Conservation (phyloP, 1,140 invertebrate genomes). For the Pygmarrhopalites habei region DNA sequence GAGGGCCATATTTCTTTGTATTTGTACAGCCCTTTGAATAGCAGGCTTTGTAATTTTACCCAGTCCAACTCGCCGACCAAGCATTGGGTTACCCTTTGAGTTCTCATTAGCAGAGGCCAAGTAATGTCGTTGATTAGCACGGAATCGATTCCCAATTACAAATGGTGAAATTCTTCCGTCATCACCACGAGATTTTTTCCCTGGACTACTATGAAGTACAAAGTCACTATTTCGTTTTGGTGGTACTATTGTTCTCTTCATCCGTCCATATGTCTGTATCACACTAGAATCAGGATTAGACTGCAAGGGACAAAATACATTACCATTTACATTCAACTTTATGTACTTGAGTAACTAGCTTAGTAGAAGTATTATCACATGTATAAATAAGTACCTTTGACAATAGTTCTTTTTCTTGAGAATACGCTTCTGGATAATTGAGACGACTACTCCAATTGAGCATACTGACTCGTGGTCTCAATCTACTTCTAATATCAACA, state of each 20-base stretch:
- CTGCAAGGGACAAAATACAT: too few species aligned
- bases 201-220: background rate
- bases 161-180: background rate
- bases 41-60: too few species aligned
- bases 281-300: too few species aligned
- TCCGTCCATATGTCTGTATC: background rate
- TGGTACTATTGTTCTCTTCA: background rate
- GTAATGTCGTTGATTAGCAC: background rate
- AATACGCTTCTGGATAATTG: constrained; percentile 6
- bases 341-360: too few species aligned
- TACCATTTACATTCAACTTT: too few species aligned
- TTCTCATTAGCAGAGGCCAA: too few species aligned
- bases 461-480: constrained; percentile 20
- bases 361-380: too few species aligned
- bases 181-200: background rate
- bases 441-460: constrained; percentile 20
- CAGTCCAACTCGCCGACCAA: too few species aligned
- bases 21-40: too few species aligned
- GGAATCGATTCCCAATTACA: background rate
- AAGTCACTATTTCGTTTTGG: constrained; percentile 12
- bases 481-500: constrained; percentile 15
- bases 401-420: constrained; percentile 1
- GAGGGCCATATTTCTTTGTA: too few species aligned
- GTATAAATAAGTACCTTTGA: background rate
- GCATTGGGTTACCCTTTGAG: too few species aligned